Evolutionary conservation across 2,888 invertebrate genomes (phyloP), one percentile per base, ranked within the genome.

Genomic region (Neocrepidodera transversa): DNA sequence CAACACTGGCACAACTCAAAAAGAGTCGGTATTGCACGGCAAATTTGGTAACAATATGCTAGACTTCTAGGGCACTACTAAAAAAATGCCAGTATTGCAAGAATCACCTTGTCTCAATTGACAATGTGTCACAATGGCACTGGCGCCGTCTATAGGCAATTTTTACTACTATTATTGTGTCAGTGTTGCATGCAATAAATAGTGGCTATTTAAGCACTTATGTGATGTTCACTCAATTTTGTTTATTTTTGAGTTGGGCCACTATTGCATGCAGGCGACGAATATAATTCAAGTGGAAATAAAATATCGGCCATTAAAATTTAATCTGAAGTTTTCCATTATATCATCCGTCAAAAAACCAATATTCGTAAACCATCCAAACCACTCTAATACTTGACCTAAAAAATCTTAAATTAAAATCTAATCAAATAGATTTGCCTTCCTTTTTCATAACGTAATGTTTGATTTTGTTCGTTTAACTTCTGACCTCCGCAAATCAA

Each of bases 401-500:
- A 23, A 23, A 23, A 10, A 30, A 6, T 10, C 10, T 30, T 6
- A 7, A 10, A 30, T 4, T 30, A 6, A 30, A 30, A 30, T 30
- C 8, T 10, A 30, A 30, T 30, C n/a, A 10, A 30, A 30, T 30
- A 4, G 3, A 30, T 6, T 30, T 4, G 30, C 10, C n/a, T 30
- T 4, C 30, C 3, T 30, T 10, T n/a, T n/a, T 30, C 8, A 30
- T 30, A 30, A 30, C 35, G 13, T 14, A 35, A 32, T 43, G 43
- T 56, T 43, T 50, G 30, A 10, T 43, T 52, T 14, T 20, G 16
- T 20, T 52, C 40, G 40, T 51, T 58, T 58, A 48, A 58, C 58
- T 40, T 58, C 16, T 50, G 52, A 58, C 58, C 58, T 36, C 23
- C 38, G 30, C 51, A 32, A 38, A 38, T 58, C 52, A 20, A 40